Evolutionary conservation across 2,888 invertebrate species (phyloP), one percentile per base, ranked within the genome.

Genomic region (Serrognathus titanus): DNA sequence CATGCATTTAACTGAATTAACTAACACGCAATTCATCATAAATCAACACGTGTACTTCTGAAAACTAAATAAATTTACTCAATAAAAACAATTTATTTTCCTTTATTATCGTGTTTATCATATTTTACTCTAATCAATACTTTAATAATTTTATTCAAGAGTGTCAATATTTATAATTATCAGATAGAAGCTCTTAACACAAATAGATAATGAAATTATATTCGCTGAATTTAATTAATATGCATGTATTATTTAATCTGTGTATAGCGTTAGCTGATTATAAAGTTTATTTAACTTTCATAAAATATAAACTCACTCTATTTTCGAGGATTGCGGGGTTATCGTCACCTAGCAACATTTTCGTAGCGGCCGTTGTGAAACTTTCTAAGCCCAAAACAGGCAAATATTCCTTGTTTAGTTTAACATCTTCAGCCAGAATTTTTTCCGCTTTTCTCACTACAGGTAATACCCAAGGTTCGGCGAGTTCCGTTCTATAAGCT

Each of bases 391-490:
- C 98, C 58, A 94, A 82, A 46, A 97, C 91, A 10, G 97, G 96
- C 58, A 97, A 81, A 78, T 98, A 99, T 76, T 99, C 98, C 74
- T 99, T 97, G 73, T 97, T 93, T 53, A 96, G 82, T 1, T 88
- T 83, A 35, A 85, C 83, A 76, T 96, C 93, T 20, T 80, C 81
- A 13, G 94, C 93, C 78, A 99, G 83, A 65, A 84, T 81, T 61
- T 86, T 85, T 79, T 99, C 98, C 45, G 92, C 92, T 74, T 91
- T 88, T 38, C 88, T 83, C 3, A 99, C 99, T 39, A 98, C 95
- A 1, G 99, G 98, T 64, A 99, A 79, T 1, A 99, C 97, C 97
- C 97, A 99, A 53, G 98, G 98, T 75, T 94, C 91, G 1, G 94
- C 94, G 68, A 92, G 90, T 69, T 90, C 90, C 58, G 92, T 93